These are phyloP conservation scores for Pollenia labialis DNA, from an alignment of 2,888 invertebrate species.

Conservation along the genomic window DNA sequence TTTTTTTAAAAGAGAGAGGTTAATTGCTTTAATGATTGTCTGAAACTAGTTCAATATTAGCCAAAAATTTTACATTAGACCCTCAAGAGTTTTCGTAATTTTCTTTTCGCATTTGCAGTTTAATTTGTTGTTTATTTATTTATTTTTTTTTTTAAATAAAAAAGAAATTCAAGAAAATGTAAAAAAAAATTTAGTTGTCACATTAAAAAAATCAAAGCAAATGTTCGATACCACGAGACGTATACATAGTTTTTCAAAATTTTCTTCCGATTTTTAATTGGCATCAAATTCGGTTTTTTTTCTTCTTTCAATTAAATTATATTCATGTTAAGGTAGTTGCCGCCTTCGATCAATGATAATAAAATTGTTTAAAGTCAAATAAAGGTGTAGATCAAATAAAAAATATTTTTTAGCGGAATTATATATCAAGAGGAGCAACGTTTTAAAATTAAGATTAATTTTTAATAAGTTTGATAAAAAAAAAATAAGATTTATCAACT, in stretches of 20 bases:
- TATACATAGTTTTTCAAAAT: slow-evolving; percentile 54
- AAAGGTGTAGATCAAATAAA: slow-evolving; percentile 49
- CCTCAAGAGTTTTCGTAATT: slow-evolving; percentile 59
- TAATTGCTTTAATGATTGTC: slow-evolving; percentile 71
- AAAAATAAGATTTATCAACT: no score
- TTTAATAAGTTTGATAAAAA: no score
- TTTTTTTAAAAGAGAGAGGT: slow-evolving; percentile 53
- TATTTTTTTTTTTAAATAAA: slow-evolving; percentile 31
- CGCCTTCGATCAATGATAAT: slow-evolving; percentile 69
- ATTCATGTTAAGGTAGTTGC: slow-evolving; percentile 70
- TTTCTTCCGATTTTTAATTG: slow-evolving; percentile 73
- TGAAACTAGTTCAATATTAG: slow-evolving; percentile 73
- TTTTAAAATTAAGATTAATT: not conserved
- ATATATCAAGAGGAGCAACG: not conserved
- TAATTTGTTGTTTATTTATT: slow-evolving; percentile 33
- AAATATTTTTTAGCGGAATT: not conserved
- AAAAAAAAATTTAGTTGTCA: slow-evolving; percentile 61
- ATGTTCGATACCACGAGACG: slow-evolving; percentile 70
- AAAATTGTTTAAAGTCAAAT: slow-evolving; percentile 50
- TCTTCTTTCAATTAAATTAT: slow-evolving; percentile 64
- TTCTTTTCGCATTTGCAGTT: slow-evolving; percentile 53
- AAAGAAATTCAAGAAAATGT: slow-evolving; percentile 41
- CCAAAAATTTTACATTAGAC: slow-evolving; percentile 68
- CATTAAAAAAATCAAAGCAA: slow-evolving; percentile 73
- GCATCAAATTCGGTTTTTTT: slow-evolving; percentile 57